These are phyloP conservation scores for Latrodectus geometricus DNA, from an alignment of 1,140 invertebrate species.

Conservation along the genomic window DNA sequence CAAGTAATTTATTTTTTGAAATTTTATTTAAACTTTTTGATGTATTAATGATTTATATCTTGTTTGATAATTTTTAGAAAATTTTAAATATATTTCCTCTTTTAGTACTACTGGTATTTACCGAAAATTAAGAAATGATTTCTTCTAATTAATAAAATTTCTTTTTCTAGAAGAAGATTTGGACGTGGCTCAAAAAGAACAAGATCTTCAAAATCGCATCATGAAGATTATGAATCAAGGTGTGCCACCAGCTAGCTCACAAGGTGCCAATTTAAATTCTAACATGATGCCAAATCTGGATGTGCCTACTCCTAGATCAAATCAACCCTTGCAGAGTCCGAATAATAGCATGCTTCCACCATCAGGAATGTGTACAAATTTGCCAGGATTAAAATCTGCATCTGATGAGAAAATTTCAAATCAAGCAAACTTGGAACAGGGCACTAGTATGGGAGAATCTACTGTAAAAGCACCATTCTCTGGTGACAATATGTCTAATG, in stretches of 20 bases:
- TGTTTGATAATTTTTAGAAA: too few relatives aligned
- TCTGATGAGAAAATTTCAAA: background rate
- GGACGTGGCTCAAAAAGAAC: constrained; percentile 74
- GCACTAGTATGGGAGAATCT: background rate
- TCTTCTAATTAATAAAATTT: background rate
- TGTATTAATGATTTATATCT: too few relatives aligned
- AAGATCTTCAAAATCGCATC: constrained; percentile 81
- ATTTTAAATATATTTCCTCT: too few relatives aligned
- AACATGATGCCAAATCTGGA: constrained; percentile 5
- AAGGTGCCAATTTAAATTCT: constrained; percentile 56
- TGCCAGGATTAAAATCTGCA: background rate
- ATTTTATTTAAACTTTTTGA: too few relatives aligned
- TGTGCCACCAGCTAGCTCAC: constrained; percentile 28
- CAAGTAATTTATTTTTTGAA: too few relatives aligned
- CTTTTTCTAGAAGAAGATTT: constrained; percentile 39
- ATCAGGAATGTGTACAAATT: background rate
- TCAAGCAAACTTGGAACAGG: background rate
- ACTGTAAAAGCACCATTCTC: background rate
- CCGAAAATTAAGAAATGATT: too few relatives aligned
- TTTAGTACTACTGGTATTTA: too few relatives aligned
- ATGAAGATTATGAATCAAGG: constrained; percentile 80
- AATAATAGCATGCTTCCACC: constrained; percentile 7
- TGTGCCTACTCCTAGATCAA: constrained; percentile 30
- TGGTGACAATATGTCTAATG: background rate
- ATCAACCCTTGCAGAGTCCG: background rate